phyloP scores from a whole-genome alignment of 2,888 invertebrate species.

The Andrena fulva region DNA sequence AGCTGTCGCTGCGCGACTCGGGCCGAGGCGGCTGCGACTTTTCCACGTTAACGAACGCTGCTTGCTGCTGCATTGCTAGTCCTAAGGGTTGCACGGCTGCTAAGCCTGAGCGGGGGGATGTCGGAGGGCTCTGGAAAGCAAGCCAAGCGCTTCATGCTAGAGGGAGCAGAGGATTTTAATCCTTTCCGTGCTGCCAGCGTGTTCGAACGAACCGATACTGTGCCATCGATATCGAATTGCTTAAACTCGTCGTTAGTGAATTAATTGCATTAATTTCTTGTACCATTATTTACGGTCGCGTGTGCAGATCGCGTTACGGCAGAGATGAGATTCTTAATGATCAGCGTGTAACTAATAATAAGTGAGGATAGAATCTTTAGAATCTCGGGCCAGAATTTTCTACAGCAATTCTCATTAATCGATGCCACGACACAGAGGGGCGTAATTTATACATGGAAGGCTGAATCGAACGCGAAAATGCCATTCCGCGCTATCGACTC shows the following conservation, averaged over 20 bases:
- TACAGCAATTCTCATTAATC: background rate
- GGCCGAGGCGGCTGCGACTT: constrained; percentile 77
- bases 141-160: constrained; percentile 80
- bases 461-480: too few species aligned
- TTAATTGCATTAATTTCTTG: constrained; percentile 34
- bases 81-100: constrained; percentile 78
- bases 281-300: background rate
- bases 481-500: too few species aligned
- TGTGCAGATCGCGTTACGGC: background rate
- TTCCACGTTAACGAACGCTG: constrained; percentile 43
- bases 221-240: constrained; percentile 1
- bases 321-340: background rate
- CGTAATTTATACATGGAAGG: background rate
- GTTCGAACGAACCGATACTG: constrained; percentile 4
- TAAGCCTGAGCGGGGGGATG: constrained; percentile 79
- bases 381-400: background rate
- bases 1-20: constrained; percentile 82
- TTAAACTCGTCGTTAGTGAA: constrained; percentile 4
- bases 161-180: constrained; percentile 48
- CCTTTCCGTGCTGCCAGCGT: constrained; percentile 56
- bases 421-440: background rate
- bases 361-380: background rate
- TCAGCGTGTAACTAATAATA: background rate
- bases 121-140: constrained; percentile 83
- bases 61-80: constrained; percentile 71